Evolutionary conservation across 2,797 vertebrate genomes (phyloP).

Genomic region (Hypotaenidia philippensis): DNA sequence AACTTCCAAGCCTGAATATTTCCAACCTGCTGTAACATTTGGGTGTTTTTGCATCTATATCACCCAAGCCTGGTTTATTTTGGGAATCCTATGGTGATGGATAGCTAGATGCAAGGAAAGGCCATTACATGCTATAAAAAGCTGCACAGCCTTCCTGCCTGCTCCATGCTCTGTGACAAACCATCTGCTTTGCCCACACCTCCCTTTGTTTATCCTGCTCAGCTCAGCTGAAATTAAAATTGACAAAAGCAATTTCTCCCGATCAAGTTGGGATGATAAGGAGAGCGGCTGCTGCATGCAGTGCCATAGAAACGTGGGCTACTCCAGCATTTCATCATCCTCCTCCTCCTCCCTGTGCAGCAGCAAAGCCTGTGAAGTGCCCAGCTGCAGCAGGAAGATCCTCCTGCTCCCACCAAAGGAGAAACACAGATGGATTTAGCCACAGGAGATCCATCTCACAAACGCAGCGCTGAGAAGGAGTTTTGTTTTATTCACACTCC

Average conservation of each 20-base stretch:
- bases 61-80: constrained; percentile 36
- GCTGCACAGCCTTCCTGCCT: constrained; percentile 51
- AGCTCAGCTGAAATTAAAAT: constrained; percentile 73
- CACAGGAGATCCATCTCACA: background rate
- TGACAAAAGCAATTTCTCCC: constrained; percentile 68
- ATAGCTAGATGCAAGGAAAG: constrained; percentile 49
- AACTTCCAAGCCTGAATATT: background rate
- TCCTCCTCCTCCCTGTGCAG: background rate
- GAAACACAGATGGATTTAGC: constrained; percentile 41
- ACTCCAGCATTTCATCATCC: background rate
- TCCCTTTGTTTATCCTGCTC: constrained; percentile 66
- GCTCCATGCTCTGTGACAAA: constrained; percentile 68
- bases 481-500: constrained; percentile 6
- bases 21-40: background rate
- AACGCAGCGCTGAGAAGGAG: background rate
- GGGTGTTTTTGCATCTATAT: background rate
- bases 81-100: constrained; percentile 34
- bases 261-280: constrained; percentile 55
- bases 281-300: background rate
- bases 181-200: constrained; percentile 69
- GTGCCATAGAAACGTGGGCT: constrained; percentile 57
- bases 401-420: background rate
- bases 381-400: constrained; percentile 35
- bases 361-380: background rate
- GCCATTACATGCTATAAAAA: constrained; percentile 57